Base-by-base conservation (phyloP, 2,888 invertebrate species). In the Desoria tigrina region DNA sequence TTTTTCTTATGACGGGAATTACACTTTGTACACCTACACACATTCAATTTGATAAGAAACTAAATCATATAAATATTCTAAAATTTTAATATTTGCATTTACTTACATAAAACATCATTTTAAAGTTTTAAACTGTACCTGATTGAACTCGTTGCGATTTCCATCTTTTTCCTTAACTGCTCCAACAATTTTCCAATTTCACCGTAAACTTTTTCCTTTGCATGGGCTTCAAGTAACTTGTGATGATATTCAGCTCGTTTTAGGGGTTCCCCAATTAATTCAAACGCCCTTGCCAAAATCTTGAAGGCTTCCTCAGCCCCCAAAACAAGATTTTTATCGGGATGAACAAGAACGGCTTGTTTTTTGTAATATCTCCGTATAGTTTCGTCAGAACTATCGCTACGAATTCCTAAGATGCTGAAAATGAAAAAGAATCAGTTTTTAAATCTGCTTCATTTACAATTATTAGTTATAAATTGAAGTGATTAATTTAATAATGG, bases 251-350 rank as follows among this genome's bases (percentile, higher is more conserved):
- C 86, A 76, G 86, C 85, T 63, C 90, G 84, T 73, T 88, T 87
- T 80, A 89, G 89, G 88, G 90, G 76, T 26, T 78, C 78, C 27
- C 94, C 94, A 76, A 96, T 93, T 79, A 94, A 87, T 80, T 95
- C 94, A 81, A 96, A 96, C 7, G 95, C 95, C 79, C 94, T 91
- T 77, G 93, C 94, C 74, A 96, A 83, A 79, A 96, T 94, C 83
- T 95, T 95, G 81, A 95, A 96, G 42, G 95, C 94, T 81, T 96
- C 95, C 79, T 95, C 95, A 0, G 95, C 94, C 32, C 95, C 95
- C 3, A 94, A 91, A 79, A 93, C 92, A 78, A 90, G 90, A 81
- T 95, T 96, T 82, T 96, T 96, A 79, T 96, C 95, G 0, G 96
- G 96, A 82, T 96, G 96, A 42, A 96, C 95, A 42, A 96, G 84